Percentiles rank a stretch among this genome's conserved stretches.
Conservation (phyloP, 2,113 vertebrate genomes). For the Salvelinus fontinalis region DNA sequence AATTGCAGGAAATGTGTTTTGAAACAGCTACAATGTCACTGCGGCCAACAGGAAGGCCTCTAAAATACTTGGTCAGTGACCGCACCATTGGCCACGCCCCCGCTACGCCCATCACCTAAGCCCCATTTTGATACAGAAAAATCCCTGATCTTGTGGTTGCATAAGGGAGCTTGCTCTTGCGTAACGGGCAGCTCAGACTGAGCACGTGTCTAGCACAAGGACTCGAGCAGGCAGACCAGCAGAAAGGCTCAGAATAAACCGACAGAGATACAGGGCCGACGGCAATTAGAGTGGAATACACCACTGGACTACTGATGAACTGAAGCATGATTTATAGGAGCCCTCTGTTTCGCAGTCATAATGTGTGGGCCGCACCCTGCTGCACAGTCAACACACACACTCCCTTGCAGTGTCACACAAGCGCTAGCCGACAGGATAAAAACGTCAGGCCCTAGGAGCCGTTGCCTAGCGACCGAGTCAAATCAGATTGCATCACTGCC, state of each 20-base stretch:
- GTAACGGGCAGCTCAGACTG: conserved; percentile 25
- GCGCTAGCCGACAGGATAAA: conserved; percentile 33
- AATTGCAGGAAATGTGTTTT: too few species aligned
- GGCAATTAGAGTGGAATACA: conserved; percentile 8
- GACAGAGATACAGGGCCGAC: conserved; percentile 7
- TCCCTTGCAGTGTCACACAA: conserved; percentile 16
- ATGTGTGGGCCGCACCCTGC: conserved; percentile 13
- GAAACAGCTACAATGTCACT: too few species aligned
- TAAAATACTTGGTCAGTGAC: too few species aligned
- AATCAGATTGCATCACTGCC: conserved; percentile 60
- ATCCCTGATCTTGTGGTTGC: conserved; percentile 17
- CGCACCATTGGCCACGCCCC: too few species aligned
- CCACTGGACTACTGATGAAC: background rate
- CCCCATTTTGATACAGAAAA: too few species aligned
- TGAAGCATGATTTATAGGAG: conserved; percentile 23
- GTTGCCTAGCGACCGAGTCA: conserved; percentile 76
- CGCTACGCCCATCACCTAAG: too few species aligned
- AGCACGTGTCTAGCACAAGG: conserved; percentile 14
- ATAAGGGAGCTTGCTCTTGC: conserved; percentile 36
- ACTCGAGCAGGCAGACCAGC: too few species aligned
- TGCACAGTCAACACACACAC: background rate
- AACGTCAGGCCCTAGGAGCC: conserved; percentile 53
- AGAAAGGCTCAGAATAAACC: conserved; percentile 29
- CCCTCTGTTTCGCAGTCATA: conserved; percentile 23
- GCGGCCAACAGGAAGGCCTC: too few species aligned